phyloP scores from a whole-genome alignment of 2,888 invertebrate species.

The Gastracanthus pulcherrimus region DNA sequence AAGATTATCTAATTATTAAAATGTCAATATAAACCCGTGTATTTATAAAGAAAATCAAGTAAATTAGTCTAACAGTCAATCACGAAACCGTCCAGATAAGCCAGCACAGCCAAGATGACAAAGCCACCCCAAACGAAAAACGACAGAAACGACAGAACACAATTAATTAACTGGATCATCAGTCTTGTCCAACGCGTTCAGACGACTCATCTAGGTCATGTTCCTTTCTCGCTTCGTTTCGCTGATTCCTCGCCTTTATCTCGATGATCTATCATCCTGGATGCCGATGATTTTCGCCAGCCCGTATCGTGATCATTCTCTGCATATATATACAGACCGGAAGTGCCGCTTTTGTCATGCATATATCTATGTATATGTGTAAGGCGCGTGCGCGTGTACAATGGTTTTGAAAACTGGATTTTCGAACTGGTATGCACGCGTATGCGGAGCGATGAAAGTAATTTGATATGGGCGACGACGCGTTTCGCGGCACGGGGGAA shows the following conservation, averaged over 20 bases:
- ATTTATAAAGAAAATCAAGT: too few relatives aligned
- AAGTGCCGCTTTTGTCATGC: not conserved
- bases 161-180: slow-evolving; percentile 8
- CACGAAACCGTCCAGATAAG: too few relatives aligned
- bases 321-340: not conserved
- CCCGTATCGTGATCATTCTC: not conserved
- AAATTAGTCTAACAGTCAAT: too few relatives aligned
- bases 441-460: not conserved
- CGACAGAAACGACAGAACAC: too few relatives aligned
- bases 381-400: not conserved
- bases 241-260: not conserved
- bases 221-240: not conserved
- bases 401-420: not conserved
- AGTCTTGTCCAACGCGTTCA: not conserved
- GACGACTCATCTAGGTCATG: slow-evolving; percentile 27
- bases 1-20: too few relatives aligned
- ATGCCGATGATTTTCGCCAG: slow-evolving; percentile 8
- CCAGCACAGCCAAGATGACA: too few relatives aligned
- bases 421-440: not conserved
- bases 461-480: not conserved
- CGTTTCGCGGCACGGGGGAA: too few relatives aligned
- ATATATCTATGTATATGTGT: not conserved
- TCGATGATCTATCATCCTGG: slow-evolving; percentile 22
- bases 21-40: too few relatives aligned
- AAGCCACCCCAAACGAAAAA: too few relatives aligned